Conservation (phyloP, 1,140 invertebrate genomes). For the Drosophila azteca region DNA sequence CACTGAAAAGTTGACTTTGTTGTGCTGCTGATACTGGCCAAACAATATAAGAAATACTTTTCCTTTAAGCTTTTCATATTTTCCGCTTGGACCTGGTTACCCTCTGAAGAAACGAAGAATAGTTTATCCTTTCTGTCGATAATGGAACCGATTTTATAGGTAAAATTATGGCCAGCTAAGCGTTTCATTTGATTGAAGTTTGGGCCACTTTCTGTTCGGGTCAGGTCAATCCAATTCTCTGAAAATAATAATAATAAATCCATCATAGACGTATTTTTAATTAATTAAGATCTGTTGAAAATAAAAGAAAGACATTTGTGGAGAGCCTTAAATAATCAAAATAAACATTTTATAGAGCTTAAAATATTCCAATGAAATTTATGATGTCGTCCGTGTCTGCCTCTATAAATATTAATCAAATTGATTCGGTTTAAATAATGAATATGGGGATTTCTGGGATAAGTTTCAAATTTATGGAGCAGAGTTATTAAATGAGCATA, state of each 20-base stretch:
- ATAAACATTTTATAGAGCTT: background rate
- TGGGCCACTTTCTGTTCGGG: conserved; percentile 10
- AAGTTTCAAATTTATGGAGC: no score
- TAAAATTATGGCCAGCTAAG: conserved; percentile 7
- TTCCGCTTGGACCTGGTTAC: conserved; percentile 8
- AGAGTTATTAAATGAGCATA: no score
- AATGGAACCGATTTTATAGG: conserved; percentile 15
- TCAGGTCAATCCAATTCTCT: background rate
- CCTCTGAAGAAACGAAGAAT: conserved; percentile 6
- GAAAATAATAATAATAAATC: conserved; percentile 1
- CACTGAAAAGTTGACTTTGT: conserved; percentile 64
- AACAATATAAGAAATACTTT: conserved; percentile 29
- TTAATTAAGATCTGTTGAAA: conserved; percentile 16
- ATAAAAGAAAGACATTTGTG: background rate
- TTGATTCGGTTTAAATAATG: no score
- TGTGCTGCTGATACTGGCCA: conserved; percentile 48
- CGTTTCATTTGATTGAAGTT: conserved; percentile 38
- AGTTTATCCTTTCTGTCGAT: conserved; percentile 30
- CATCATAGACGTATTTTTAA: conserved; percentile 6
- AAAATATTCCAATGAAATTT: background rate
- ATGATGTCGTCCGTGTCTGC: no score
- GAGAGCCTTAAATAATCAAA: background rate
- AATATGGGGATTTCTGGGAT: no score
- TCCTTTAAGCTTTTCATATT: conserved; percentile 61
- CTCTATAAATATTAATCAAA: no score